Percentiles rank a stretch among this genome's conserved stretches.
These are phyloP conservation scores for Lamellibrachia satsuma DNA, from an alignment of 2,888 invertebrate genomes.

Conservation along the genomic window DNA sequence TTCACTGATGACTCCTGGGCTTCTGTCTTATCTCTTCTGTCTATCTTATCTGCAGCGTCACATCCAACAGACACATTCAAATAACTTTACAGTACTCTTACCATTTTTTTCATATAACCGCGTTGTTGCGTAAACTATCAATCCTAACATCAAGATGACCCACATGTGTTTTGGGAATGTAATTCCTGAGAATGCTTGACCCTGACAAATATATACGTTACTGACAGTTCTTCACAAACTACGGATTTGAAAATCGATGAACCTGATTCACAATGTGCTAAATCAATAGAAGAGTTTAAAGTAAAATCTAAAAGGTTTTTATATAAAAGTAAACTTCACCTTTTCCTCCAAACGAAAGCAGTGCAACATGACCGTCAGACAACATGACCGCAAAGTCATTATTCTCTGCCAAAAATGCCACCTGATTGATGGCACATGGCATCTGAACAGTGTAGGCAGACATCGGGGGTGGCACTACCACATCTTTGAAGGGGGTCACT, in stretches of 20 bases:
- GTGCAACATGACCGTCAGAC: slow-evolving; percentile 36
- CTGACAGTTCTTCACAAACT: too few relatives aligned
- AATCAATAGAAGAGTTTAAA: neutral
- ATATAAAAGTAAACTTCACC: neutral
- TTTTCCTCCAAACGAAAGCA: slow-evolving; percentile 24
- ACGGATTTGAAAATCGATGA: too few relatives aligned
- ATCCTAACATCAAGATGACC: too few relatives aligned
- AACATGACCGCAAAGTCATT: slow-evolving; percentile 44
- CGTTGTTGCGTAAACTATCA: too few relatives aligned
- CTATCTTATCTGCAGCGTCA: neutral
- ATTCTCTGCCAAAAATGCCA: slow-evolving; percentile 47
- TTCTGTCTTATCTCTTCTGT: too few relatives aligned
- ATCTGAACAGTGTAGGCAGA: slow-evolving; percentile 71
- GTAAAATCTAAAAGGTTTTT: neutral
- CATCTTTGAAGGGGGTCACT: slow-evolving; percentile 78
- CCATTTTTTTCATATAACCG: too few relatives aligned
- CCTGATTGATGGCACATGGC: slow-evolving; percentile 67
- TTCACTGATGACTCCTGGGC: neutral
- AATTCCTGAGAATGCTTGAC: too few relatives aligned
- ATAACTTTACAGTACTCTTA: neutral
- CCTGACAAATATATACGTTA: too few relatives aligned
- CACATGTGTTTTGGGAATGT: too few relatives aligned
- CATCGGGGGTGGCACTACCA: slow-evolving; percentile 87
- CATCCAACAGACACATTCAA: neutral
- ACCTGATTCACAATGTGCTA: too few relatives aligned